Base-by-base conservation (phyloP, 2,888 invertebrate genomes). In the Nebria brevicollis region DNA sequence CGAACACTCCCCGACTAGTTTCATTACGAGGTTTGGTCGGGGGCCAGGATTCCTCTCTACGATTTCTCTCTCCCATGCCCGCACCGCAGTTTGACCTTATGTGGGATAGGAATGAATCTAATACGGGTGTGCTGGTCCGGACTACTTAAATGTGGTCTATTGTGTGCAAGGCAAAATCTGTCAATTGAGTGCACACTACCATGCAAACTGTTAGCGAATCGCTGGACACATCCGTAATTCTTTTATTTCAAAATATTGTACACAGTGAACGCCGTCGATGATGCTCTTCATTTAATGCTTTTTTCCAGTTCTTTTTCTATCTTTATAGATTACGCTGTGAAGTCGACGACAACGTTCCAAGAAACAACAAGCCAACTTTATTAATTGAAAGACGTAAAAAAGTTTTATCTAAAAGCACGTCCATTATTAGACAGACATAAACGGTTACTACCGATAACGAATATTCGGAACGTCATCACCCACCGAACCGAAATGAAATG, bases 81-180 rank as follows among this genome's bases (percentile, higher is more conserved):
- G 25, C 25, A 26, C 70, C 70, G 15, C 25, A 26, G 34, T 34
- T 20, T 34, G 25, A 70, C 70, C 70, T 20, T 70, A 70, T 70
- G 54, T 54, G 54, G 54, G 0, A 54, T 8, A 54, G 54, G 54
- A 54, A 54, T 54, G 54, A 54, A 70, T 26, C 70, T 26, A 25
- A 70, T 66, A 66, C 66, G 11, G 20, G n/a, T 34, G 25, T 25
- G 25, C 66, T 66, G 66, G 11, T 15, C 7, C 70, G 25, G 20
- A 42, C 73, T 34, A 86, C 86, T 87, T 87, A 87, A 87, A 87
- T 86, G 86, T 86, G 86, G 86, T 86, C 87, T 86, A 87, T 88
- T 87, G 87, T 54, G 54, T 87, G 86, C 85, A 85, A 85, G 84
- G 85, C 85, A 86, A 87, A 87, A 87, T 86, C 87, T 73, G 86